Conservation (phyloP, 2,797 vertebrate species). For the Stomatorhinus walkeri region DNA sequence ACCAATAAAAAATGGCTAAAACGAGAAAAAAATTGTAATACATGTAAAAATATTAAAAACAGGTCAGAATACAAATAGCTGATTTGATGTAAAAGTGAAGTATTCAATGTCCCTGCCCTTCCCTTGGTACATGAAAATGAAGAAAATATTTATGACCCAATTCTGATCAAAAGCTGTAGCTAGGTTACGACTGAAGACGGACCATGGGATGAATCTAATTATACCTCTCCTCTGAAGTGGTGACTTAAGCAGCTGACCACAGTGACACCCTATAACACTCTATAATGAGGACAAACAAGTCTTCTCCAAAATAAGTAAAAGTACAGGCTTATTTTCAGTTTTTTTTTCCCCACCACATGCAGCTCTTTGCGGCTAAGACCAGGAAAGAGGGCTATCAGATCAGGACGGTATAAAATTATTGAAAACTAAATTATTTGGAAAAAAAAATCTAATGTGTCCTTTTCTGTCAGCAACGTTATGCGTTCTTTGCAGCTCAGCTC, state of each 20-base stretch:
- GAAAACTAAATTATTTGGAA: neutral
- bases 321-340: neutral
- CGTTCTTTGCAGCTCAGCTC: neutral
- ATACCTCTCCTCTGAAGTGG: constrained; percentile 35
- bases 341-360: neutral
- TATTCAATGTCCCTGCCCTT: neutral
- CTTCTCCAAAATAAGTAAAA: neutral
- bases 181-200: constrained; percentile 21
- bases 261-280: neutral
- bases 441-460: neutral
- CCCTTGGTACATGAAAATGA: neutral
- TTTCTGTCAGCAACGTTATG: neutral
- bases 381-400: neutral
- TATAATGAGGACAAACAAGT: neutral
- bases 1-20: neutral
- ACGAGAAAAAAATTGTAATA: neutral
- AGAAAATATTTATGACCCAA: constrained; percentile 18
- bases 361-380: neutral
- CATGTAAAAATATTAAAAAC: neutral
- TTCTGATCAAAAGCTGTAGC: constrained; percentile 21
- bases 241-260: constrained; percentile 12
- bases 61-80: neutral
- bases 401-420: neutral
- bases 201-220: constrained; percentile 40
- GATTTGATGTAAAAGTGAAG: neutral